These are phyloP conservation scores for Lepidurus packardi DNA, from an alignment of 1,140 invertebrate species.

Conservation along the genomic window DNA sequence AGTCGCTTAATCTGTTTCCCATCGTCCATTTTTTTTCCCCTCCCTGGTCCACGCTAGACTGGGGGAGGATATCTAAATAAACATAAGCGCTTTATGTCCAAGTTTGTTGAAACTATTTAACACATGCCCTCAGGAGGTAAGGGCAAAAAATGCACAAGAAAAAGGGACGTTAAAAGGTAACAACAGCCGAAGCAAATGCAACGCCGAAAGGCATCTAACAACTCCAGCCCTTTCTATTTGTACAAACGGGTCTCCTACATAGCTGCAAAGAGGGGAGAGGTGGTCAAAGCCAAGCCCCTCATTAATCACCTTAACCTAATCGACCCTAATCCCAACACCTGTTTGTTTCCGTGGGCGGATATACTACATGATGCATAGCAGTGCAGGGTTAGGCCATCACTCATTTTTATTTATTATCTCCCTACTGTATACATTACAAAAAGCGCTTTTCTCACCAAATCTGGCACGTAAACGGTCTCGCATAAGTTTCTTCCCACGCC, in stretches of 20 bases:
- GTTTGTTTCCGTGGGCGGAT: background rate
- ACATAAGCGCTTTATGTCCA: background rate
- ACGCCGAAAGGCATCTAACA: background rate
- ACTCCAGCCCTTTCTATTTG: background rate
- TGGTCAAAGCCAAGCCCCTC: background rate
- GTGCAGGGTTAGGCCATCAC: background rate
- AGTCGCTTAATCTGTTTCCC: background rate
- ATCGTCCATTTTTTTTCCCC: background rate
- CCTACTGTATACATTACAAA: background rate
- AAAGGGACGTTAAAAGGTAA: background rate
- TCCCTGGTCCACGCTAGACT: background rate
- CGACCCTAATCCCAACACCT: slow-evolving; percentile 16
- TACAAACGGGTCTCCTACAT: background rate
- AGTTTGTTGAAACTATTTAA: slow-evolving; percentile 1
- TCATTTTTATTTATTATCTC: background rate
- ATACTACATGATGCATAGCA: background rate
- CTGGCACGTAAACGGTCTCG: too few species aligned
- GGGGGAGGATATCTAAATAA: background rate
- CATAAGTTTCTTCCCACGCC: too few species aligned
- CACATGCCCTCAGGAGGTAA: background rate
- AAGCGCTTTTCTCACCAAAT: too few species aligned
- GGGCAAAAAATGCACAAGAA: background rate
- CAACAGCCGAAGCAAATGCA: background rate
- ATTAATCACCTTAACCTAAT: slow-evolving; percentile 22
- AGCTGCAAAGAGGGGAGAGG: background rate